Conservation (phyloP, 2,113 vertebrate species). For the Desmodus rotundus region DNA sequence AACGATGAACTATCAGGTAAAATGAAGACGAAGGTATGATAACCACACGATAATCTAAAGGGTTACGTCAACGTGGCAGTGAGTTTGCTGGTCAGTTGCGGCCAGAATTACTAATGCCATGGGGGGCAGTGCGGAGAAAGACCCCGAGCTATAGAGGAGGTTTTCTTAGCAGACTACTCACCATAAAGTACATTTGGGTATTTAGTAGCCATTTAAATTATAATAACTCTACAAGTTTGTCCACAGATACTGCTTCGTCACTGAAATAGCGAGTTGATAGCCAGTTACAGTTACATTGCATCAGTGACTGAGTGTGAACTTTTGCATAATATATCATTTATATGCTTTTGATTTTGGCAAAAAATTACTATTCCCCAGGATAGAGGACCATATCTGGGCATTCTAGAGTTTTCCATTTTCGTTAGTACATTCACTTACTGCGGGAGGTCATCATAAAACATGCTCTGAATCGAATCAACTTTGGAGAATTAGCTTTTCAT, state of each 20-base stretch:
- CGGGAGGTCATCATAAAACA: background rate
- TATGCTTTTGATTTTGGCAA: background rate
- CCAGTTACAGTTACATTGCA: background rate
- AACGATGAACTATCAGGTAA: background rate
- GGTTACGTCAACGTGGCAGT: too few species aligned
- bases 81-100: rapidly evolving
- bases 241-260: background rate
- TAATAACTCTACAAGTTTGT: background rate
- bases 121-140: background rate
- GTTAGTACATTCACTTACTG: background rate
- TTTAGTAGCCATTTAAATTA: background rate
- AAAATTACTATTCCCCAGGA: background rate
- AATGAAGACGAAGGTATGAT: background rate
- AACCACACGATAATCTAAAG: background rate
- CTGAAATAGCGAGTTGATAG: background rate
- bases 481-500: background rate
- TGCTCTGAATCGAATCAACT: background rate
- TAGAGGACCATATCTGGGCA: background rate
- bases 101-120: background rate
- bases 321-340: background rate
- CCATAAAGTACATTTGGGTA: background rate
- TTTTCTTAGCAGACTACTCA: background rate
- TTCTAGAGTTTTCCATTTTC: background rate
- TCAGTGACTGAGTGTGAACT: background rate
- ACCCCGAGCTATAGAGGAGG: rapidly evolving